These are phyloP conservation scores for Herpailurus yagouaroundi DNA, from an alignment of 2,113 vertebrate genomes.

Conservation along the genomic window DNA sequence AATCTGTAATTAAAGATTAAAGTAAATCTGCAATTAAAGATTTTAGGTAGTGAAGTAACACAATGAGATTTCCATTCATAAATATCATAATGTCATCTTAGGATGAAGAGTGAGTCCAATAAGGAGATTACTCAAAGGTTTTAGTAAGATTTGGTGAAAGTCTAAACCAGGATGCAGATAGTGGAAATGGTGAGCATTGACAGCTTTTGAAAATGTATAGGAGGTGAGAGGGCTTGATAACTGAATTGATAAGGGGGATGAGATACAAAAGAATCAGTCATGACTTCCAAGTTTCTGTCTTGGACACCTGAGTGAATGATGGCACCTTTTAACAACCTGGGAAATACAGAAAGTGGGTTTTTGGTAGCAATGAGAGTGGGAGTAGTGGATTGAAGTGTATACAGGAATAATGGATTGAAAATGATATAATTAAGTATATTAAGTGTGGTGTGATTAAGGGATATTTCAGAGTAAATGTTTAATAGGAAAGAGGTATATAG, in stretches of 20 bases:
- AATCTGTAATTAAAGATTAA: too few species aligned
- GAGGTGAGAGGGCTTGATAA: background rate
- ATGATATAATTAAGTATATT: background rate
- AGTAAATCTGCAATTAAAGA: background rate
- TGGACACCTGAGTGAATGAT: background rate
- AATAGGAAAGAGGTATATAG: background rate
- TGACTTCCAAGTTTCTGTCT: background rate
- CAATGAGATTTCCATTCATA: background rate
- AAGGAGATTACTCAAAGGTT: background rate
- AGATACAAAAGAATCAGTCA: background rate
- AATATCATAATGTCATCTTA: background rate
- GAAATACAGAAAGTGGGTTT: background rate
- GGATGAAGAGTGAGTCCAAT: background rate
- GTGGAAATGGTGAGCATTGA: background rate
- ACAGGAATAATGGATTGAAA: background rate
- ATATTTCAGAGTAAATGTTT: background rate
- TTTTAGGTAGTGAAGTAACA: background rate
- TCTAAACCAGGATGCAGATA: background rate
- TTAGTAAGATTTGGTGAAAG: background rate
- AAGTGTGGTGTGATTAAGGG: background rate
- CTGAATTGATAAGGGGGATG: background rate
- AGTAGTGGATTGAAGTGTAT: background rate
- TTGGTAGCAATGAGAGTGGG: background rate
- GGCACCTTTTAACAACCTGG: background rate
- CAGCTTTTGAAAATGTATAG: background rate